Base-by-base conservation (phyloP, 2,888 invertebrate genomes). In the Omphaloscelis lunosa region DNA sequence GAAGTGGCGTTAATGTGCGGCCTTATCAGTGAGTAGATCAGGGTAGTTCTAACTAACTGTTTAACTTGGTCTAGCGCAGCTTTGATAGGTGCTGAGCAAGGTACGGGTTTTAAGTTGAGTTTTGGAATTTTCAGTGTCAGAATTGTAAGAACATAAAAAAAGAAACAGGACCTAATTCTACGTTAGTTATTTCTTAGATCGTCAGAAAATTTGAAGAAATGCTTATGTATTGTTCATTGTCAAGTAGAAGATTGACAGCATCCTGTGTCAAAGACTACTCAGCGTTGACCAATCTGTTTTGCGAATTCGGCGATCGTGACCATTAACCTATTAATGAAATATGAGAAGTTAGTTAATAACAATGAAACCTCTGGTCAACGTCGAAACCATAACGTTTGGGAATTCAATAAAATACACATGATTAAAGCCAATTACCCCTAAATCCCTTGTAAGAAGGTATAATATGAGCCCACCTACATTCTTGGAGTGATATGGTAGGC, bases 11-110 rank as follows among this genome's bases (percentile, higher is more conserved):
- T 88, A 86, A 76, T 77, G 79, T 85, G 74, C 77, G 77, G 77
- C 74, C 85, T 90, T 91, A 92, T 91, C 91, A 87, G 59, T 79
- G 51, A 41, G 51, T 75, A 72, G 68, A 90, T 89, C 87, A 89
- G 84, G 86, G 84, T 85, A 84, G 88, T 84, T 85, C 80, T 75
- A 75, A 74, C 79, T 86, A 85, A 77, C 82, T 74, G 76, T 82
- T 80, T 84, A 59, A 34, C 69, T 75, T 75, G 29, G 27, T 68
- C 45, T 72, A 65, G 29, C 45, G 27, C 9, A 23, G 51, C 41
- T 71, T 58, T 71, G 34, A 61, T 48, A 53, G n/a, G 17, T 27
- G 29, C 39, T 41, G 5, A 34, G 5, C n/a, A 34, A 56, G 2
- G 15, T 72, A 17, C 15, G 8, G 48, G 23, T 63, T 11, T 34